Conservation (phyloP, 2,797 vertebrate genomes). For the Alfaro cultratus region DNA sequence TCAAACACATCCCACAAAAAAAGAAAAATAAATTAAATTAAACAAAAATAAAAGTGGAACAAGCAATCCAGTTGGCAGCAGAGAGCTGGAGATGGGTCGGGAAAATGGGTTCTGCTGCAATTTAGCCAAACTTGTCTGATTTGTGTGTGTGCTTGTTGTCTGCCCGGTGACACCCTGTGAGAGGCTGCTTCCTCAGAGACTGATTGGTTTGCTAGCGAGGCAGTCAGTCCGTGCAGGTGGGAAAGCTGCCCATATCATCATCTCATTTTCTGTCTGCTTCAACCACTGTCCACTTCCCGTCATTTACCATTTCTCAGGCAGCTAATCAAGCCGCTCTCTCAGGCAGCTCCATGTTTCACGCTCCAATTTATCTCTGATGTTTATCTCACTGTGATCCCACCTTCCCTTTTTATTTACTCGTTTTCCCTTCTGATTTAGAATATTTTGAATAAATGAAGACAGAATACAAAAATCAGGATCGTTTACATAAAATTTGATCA, state of each 20-base stretch:
- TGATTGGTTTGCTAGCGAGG: conserved; percentile 67
- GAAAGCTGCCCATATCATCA: conserved; percentile 62
- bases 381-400: conserved; percentile 8
- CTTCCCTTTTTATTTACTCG: neutral
- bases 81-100: conserved; percentile 14
- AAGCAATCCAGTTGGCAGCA: conserved; percentile 23
- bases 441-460: neutral
- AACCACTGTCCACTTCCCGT: conserved; percentile 43
- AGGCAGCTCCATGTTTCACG: conserved; percentile 19
- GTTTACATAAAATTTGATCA: neutral
- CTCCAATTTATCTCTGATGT: conserved; percentile 20
- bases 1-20: conserved; percentile 7
- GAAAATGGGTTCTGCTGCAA: conserved; percentile 35
- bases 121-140: conserved; percentile 49
- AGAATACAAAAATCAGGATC: neutral
- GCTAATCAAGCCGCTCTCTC: conserved; percentile 36
- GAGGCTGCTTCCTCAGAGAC: conserved; percentile 64
- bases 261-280: conserved; percentile 64
- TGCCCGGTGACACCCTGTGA: conserved; percentile 70
- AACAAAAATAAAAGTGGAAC: conserved; percentile 7
- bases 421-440: neutral
- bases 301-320: conserved; percentile 46
- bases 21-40: neutral
- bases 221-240: conserved; percentile 61
- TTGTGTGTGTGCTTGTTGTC: conserved; percentile 50